These are phyloP conservation scores for Pseudocheirus occidentalis DNA, from an alignment of 2,797 vertebrate genomes.

Conservation along the genomic window DNA sequence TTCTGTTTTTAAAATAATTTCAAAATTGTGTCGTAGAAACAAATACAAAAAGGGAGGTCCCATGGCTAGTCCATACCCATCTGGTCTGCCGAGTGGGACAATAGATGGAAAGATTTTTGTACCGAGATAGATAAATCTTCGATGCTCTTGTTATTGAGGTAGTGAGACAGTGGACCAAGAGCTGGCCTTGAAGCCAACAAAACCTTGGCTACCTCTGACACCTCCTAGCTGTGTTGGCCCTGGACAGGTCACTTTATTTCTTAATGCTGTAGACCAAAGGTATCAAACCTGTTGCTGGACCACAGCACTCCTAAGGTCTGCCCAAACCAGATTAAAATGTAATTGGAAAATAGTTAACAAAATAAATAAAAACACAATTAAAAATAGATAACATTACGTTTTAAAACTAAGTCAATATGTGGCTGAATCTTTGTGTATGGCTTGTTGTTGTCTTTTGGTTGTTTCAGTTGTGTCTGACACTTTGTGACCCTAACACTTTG, in stretches of 20 bases:
- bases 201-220: neutral
- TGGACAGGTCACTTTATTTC: neutral
- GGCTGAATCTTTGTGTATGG: neutral
- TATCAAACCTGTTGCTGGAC: neutral
- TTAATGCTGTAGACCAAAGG: neutral
- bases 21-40: conserved; percentile 50
- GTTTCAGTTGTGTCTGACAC: neutral
- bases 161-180: neutral
- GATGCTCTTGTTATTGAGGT: neutral
- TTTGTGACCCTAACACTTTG: neutral
- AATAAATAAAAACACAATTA: neutral
- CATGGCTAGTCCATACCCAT: neutral
- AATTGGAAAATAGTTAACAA: neutral
- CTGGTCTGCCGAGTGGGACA: neutral
- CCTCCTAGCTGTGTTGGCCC: neutral
- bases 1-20: conserved; percentile 52
- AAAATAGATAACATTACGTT: neutral
- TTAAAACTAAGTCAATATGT: neutral
- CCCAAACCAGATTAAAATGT: neutral
- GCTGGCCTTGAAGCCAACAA: neutral
- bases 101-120: neutral
- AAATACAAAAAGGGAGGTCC: neutral
- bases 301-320: neutral
- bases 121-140: neutral
- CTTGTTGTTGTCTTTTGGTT: neutral